Evolutionary conservation across 1,140 invertebrate species (phyloP).

Genomic region (Acromyrmex heyeri): DNA sequence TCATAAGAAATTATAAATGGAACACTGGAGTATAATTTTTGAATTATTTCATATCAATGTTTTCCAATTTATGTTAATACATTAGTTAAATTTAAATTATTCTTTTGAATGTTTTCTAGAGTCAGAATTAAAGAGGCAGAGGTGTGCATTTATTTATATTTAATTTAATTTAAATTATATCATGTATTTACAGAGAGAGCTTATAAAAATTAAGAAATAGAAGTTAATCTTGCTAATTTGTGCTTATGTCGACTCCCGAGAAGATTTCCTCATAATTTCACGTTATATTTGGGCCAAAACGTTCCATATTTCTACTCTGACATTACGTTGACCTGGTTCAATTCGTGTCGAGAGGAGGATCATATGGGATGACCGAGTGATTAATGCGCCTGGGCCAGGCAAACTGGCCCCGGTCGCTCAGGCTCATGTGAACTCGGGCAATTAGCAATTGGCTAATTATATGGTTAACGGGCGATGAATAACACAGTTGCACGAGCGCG

Average conservation of each 20-base stretch:
- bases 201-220: neutral
- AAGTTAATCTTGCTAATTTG: neutral
- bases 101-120: neutral
- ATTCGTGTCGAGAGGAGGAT: neutral
- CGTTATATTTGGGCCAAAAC: neutral
- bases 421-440: constrained; percentile 71
- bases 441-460: constrained; percentile 77
- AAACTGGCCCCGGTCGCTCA: constrained; percentile 44
- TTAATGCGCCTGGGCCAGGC: constrained; percentile 61
- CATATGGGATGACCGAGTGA: constrained; percentile 18
- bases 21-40: neutral
- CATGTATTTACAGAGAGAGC: neutral
- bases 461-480: constrained; percentile 74
- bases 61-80: neutral
- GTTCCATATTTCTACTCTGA: neutral
- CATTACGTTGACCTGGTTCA: constrained; percentile 21
- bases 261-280: neutral
- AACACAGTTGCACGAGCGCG: constrained; percentile 69
- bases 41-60: neutral
- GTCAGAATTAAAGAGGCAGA: neutral
- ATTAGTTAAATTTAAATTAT: neutral
- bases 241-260: neutral
- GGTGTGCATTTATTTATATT: neutral
- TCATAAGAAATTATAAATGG: neutral
- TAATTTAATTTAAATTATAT: neutral